Conservation (phyloP, 2,113 vertebrate species). For the Ciconia stormi region DNA sequence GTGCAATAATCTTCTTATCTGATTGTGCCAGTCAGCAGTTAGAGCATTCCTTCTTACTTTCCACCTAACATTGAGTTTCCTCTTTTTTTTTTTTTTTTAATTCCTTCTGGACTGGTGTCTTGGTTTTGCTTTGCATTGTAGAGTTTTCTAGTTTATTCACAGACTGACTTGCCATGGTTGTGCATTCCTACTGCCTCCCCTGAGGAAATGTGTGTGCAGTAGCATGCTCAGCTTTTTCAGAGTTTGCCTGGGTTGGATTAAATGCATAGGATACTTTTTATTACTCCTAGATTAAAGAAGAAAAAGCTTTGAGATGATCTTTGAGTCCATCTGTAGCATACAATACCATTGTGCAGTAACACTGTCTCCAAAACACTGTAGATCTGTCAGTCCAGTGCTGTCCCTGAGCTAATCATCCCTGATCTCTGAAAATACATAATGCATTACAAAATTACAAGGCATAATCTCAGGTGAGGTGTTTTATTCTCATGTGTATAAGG, state of each 20-base stretch:
- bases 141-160: neutral
- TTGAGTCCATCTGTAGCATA: neutral
- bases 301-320: neutral
- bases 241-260: neutral
- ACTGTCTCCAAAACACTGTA: neutral
- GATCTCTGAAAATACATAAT: neutral
- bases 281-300: neutral
- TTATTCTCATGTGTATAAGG: neutral
- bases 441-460: neutral
- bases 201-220: neutral
- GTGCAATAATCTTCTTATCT: neutral
- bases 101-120: neutral
- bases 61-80: neutral
- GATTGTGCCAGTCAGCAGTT: neutral
- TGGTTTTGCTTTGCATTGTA: neutral
- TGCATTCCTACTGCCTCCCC: neutral
- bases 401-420: neutral
- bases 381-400: neutral
- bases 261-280: neutral
- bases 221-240: neutral
- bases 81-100: neutral
- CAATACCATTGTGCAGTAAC: neutral
- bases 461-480: neutral
- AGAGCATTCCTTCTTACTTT: neutral
- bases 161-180: neutral